phyloP scores from a whole-genome alignment of 2,797 vertebrate species.

The Bovichtus diacanthus region DNA sequence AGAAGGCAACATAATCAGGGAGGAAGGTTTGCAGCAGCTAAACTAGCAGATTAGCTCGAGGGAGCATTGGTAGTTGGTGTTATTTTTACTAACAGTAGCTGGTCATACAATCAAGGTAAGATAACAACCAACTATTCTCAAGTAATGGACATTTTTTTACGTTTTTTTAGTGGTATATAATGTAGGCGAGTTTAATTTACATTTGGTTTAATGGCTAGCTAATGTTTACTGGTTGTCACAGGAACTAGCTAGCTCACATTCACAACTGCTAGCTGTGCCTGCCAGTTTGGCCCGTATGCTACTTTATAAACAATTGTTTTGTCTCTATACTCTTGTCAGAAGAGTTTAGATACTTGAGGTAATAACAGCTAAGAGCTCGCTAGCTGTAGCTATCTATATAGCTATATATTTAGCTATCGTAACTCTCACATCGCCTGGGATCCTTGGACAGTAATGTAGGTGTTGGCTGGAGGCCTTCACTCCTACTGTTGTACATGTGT shows the following conservation, averaged over 20 bases:
- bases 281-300: background rate
- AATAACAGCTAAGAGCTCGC: background rate
- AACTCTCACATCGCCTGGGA: background rate
- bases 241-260: constrained; percentile 20
- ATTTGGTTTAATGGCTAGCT: background rate
- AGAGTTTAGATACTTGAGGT: background rate
- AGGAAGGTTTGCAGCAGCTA: constrained; percentile 2
- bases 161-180: fast-evolving
- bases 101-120: constrained; percentile 49
- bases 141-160: fast-evolving
- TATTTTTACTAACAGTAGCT: background rate
- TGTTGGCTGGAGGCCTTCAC: background rate
- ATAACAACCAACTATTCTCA: fast-evolving
- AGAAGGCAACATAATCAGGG: constrained; percentile 36
- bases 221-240: background rate
- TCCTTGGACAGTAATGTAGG: background rate
- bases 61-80: background rate
- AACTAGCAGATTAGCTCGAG: constrained; percentile 41
- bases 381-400: background rate
- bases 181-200: fast-evolving
- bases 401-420: background rate
- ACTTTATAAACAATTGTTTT: constrained; percentile 32
- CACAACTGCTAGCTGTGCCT: constrained; percentile 46
- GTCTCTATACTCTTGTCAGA: background rate
- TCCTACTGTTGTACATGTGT: background rate